Conservation (phyloP, 2,113 vertebrate species). For the Tetraodon nigroviridis region DNA sequence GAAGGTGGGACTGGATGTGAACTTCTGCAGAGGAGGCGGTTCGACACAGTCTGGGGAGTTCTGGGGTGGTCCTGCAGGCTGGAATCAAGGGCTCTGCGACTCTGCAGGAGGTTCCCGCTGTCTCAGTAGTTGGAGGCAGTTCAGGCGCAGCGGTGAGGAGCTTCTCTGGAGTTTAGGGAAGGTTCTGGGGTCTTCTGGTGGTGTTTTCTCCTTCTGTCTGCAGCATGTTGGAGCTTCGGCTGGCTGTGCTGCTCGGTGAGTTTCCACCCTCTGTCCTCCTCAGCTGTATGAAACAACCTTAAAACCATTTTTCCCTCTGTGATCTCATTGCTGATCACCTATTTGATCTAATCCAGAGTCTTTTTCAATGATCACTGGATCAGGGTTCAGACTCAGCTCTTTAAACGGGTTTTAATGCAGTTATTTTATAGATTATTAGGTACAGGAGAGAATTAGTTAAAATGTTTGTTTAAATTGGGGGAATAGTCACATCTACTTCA, state of each 20-base stretch:
- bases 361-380: not conserved
- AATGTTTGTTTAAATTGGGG: too few species aligned
- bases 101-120: not conserved
- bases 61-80: not conserved
- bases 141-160: too few species aligned
- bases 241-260: conserved; percentile 43
- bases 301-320: too few species aligned
- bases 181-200: not conserved
- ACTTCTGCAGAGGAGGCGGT: conserved; percentile 7
- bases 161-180: not conserved
- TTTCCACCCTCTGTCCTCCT: not conserved
- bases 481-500: too few species aligned
- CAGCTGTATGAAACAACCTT: not conserved
- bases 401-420: too few species aligned
- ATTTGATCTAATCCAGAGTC: not conserved
- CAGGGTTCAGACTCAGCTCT: too few species aligned
- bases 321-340: not conserved
- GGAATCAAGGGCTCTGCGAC: not conserved
- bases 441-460: too few species aligned
- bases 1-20: conserved; percentile 15
- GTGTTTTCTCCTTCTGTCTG: not conserved
- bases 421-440: too few species aligned
- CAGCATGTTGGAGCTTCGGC: conserved; percentile 33
- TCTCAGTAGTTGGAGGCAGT: not conserved
- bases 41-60: not conserved